Evolutionary conservation across 2,113 vertebrate genomes (phyloP), one percentile per base, ranked within the genome.

Genomic region (Esox niger): DNA sequence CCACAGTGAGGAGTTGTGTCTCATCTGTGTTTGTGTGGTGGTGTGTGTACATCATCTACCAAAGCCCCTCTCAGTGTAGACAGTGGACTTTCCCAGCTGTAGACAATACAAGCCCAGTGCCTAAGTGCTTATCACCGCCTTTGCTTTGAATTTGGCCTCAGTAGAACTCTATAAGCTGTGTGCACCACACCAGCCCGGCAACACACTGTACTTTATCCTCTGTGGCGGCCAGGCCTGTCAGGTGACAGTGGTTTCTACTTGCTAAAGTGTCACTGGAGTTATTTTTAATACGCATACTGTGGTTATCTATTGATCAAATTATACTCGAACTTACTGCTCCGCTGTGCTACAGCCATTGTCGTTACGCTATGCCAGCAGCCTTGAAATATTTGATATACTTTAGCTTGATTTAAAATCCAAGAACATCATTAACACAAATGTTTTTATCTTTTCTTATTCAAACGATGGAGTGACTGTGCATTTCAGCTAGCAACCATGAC

Each of bases 1-100:
- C 29, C 30, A 65, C 63, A 54, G 63, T 30, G 63, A 30, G 35
- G 46, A 29, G 52, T 65, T 65, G 63, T 65, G 6, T 64, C 10
- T 69, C 3, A 52, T n/a, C 62, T 23, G 20, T 56, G 56, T 20
- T 3, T 21, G 43, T 61, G 23, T 56, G 54, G 3, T 4, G 13
- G 20, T 57, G 55, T 57, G 25, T 57, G 26, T 57, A 56, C 54
- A 13, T 23, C 49, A 23, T 54, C 4, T 54, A 23, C 21, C 49
- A n/a, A 21, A 54, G 49, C 7, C 20, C 23, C 9, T n/a, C 10
- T 27, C 23, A 27, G n/a, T 43, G 35, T 38, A 43, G 38, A 43
- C 38, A 43, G 17, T 43, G 3, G 38, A 43, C 17, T 43, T 43
- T 43, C n/a, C 15, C 38, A 43, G 13, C 38, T 43, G 38, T 3